Base-by-base conservation (phyloP, 2,797 vertebrate species). In the Trichosurus vulpecula region DNA sequence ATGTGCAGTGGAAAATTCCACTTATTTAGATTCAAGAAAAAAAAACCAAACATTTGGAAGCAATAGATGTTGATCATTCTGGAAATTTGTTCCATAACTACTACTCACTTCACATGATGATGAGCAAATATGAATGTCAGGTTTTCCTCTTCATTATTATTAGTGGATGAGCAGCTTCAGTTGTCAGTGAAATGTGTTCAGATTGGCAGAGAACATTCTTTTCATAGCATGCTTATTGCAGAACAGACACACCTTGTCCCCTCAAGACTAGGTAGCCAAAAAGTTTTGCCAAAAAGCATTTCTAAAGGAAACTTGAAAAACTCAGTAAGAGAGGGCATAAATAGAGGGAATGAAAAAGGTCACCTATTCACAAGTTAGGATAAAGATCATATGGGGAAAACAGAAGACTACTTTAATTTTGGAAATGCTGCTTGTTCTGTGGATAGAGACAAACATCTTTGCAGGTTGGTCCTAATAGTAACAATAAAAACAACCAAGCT, bases 61-160 rank as follows among this genome's bases (percentile, higher is more conserved):
- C 11, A 30, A 74, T 41, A 22, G 66, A 41, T 74, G 13, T 61
- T 61, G 66, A 74, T 41, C n/a, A 9, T 74, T 74, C n/a, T 74
- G 66, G 95, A 94, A 94, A 57, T 52, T 1, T 61, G 91, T 52
- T 95, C 58, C 56, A 53, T 0, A 22, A 91, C 96, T 61, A 30
- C 52, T 27, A 16, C 74, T 92, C 9, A 0, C 12, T 47, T 61
- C 92, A 81, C 1, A 52, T 52, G 90, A 35, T 92, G 41, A 12
- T 25, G 61, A 56, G 29, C 47, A 55, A 52, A 90, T 14, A 10
- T 2, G 41, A 52, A 92, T 27, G 14, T 29, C 81, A 27, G 52
- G 25, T 54, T 95, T 97, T 92, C 2, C 51, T 16, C 25, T 91
- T 41, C 6, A 0, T 74, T 41, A 12, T 92, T n/a, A 66, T n/a